Evolutionary conservation across 2,888 invertebrate species (phyloP), one percentile per base, ranked within the genome.

Genomic region (Parnassius glacialis): DNA sequence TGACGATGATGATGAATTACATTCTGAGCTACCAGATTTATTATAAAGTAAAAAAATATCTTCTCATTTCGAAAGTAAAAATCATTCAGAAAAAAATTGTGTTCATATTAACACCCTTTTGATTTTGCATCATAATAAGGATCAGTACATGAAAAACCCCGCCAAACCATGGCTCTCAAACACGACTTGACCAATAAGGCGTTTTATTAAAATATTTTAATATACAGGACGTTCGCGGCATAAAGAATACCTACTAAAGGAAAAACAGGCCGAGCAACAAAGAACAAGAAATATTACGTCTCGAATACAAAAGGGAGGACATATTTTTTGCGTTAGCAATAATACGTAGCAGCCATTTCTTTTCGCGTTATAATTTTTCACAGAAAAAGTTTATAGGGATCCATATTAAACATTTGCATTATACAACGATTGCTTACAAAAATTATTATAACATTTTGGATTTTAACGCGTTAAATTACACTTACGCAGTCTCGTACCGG

Each of bases 281-380:
- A 61, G 62, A 61, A 60, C 53, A 61, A 67, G 70, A 70, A 68
- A 71, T 67, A 68, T 70, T 65, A 65, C 66, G 59, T 54, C 64
- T 55, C 59, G 52, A 62, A 64, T 62, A 69, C 64, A 68, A 68
- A 34, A 69, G 66, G 65, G 56, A 63, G 61, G 65, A 65, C 61
- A 65, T 67, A 59, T 68, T 66, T 64, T 62, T 62, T 80, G 78
- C 80, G 77, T 68, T 77, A 68, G 71, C 74, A 75, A 75, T 76
- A 80, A 81, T 72, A 82, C 76, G 65, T 61, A 64, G 54, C 62
- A 52, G 55, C 52, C 41, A 57, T 64, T 57, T 34, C 42, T 44
- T 44, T 70, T 70, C 73, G 73, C 71, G 74, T 75, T 76, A 76
- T 80, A 81, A 82, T 82, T 81, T 83, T 82, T 81, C 81, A 82